Evolutionary conservation across 2,888 invertebrate species (phyloP).

Genomic region (Apotomis capreana): DNA sequence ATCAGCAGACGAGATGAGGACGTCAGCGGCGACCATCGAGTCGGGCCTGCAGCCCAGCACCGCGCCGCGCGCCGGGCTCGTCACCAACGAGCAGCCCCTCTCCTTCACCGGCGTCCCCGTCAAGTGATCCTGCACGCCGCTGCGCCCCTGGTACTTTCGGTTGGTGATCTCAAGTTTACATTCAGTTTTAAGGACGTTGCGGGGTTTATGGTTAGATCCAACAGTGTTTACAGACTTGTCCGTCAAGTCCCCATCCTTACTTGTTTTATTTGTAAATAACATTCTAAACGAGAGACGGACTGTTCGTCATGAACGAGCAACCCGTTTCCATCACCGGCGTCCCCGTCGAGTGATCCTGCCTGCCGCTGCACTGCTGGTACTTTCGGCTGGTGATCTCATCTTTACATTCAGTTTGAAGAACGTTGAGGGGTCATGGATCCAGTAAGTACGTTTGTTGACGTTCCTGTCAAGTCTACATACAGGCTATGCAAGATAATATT

Average conservation of each 20-base stretch:
- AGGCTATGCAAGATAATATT: background rate
- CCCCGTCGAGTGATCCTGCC: background rate
- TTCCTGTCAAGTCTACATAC: constrained; percentile 4
- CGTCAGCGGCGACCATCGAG: constrained; percentile 84
- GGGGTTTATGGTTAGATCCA: no score
- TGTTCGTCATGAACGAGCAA: background rate
- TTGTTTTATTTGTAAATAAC: background rate
- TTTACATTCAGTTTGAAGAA: background rate
- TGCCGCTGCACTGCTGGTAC: background rate
- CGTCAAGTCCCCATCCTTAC: no score
- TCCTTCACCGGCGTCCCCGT: constrained; percentile 87
- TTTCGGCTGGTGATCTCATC: background rate
- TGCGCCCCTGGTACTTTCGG: constrained; percentile 51
- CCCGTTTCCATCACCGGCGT: background rate
- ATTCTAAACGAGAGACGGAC: background rate
- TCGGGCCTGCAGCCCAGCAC: constrained; percentile 72
- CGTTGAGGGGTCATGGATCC: no score
- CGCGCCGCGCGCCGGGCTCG: constrained; percentile 89
- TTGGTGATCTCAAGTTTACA: constrained; percentile 14
- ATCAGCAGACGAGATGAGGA: constrained; percentile 90
- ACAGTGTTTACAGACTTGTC: no score
- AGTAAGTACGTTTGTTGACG: no score
- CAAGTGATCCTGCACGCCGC: constrained; percentile 54
- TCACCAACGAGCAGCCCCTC: constrained; percentile 91
- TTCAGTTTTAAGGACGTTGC: background rate